Evolutionary conservation across 2,797 vertebrate species (phyloP), one percentile per base, ranked within the genome.

Genomic region (Mus minutoides): DNA sequence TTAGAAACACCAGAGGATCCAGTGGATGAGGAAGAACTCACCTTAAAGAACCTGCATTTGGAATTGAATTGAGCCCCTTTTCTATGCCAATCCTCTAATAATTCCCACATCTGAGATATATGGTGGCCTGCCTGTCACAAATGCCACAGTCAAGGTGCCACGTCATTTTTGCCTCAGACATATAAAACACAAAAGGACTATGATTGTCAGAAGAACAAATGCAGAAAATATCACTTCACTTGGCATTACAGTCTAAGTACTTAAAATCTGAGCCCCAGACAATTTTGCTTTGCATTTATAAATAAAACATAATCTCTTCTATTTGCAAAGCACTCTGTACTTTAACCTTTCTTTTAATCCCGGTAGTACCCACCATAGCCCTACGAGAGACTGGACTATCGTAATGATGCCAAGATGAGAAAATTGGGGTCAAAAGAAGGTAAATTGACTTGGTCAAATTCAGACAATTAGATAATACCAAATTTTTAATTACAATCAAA

Each of bases 1-100:
- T 98, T 98, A 98, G 98, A 96, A 0, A 88, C 96, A 94, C 34
- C 92, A 79, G 96, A 98, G 91, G 95, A 97, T 97, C 98, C 95
- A n/a, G 60, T 84, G 92, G 17, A 93, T 96, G 94, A 92, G 94
- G 96, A 98, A 94, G 2, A 78, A 34, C 88, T 97, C 96, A 97
- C 96, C 98, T 98, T 91, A 0, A 31, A 98, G 96, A 93, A 97
- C 93, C 95, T 97, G 97, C 97, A 96, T 96, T 79, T 84, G 93
- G 93, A 96, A 97, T 91, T 97, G 97, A 98, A 97, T 97, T 97
- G 97, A 97, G 93, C 26, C 76, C 94, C 6, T 97, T 95, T 98
- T 90, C 91, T 94, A 97, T 90, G 96, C 88, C 0, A 97, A 97
- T 97, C 96, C 83, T 97, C 97, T 97, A 97, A 97, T 96, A 97